phyloP scores from a whole-genome alignment of 2,113 vertebrate species.

The Edolisoma coerulescens region DNA sequence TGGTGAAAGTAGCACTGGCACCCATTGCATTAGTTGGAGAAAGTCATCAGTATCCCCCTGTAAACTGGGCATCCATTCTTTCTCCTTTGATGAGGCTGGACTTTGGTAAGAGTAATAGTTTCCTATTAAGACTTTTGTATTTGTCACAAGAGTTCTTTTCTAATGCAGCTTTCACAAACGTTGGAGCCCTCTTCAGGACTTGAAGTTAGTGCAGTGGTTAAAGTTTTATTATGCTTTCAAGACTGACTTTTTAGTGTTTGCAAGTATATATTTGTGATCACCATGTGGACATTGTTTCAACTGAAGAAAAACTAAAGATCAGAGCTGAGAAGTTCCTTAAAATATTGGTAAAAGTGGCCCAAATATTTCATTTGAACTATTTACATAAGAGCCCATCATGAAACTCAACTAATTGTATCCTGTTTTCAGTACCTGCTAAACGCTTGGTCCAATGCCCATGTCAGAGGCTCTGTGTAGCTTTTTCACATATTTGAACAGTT shows the following conservation, averaged over 20 bases:
- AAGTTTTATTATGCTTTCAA: background rate
- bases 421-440: background rate
- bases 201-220: background rate
- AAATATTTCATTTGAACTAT: background rate
- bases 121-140: background rate
- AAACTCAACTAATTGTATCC: background rate
- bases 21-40: slow-evolving; percentile 79
- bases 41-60: slow-evolving; percentile 87
- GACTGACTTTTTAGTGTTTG: background rate
- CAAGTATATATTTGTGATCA: background rate
- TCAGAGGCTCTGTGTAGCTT: background rate
- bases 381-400: background rate
- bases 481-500: background rate
- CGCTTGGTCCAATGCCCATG: background rate
- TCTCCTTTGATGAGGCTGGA: slow-evolving; percentile 91
- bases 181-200: background rate
- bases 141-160: background rate
- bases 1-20: slow-evolving; percentile 79
- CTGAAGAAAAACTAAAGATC: background rate
- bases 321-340: background rate
- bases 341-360: background rate
- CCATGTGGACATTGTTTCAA: background rate
- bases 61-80: slow-evolving; percentile 89
- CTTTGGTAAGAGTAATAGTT: slow-evolving; percentile 78
- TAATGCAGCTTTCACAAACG: background rate